phyloP scores from a whole-genome alignment of 2,888 invertebrate genomes.

The Charanyca ferruginea region DNA sequence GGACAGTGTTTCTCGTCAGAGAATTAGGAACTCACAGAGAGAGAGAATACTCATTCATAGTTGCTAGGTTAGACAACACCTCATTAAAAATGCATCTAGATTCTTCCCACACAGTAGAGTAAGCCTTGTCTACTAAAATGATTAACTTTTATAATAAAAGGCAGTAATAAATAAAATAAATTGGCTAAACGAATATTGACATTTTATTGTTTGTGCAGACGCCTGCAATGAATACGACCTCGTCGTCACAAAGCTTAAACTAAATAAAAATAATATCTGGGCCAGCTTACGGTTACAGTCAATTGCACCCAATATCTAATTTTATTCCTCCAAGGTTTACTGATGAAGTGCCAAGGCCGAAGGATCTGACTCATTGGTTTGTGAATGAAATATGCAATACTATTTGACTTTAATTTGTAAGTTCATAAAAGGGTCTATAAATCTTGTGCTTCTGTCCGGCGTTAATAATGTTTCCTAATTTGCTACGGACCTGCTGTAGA shows the following conservation, averaged over 20 bases:
- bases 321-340: conserved; percentile 56
- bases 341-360: conserved; percentile 49
- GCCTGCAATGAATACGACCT: conserved; percentile 67
- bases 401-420: conserved; percentile 46
- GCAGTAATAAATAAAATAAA: conserved; percentile 47
- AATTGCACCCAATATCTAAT: conserved; percentile 64
- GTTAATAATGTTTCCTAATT: conserved; percentile 19
- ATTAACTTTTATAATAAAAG: conserved; percentile 25
- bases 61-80: background rate
- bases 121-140: conserved; percentile 9
- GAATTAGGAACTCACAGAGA: background rate
- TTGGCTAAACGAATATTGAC: conserved; percentile 69
- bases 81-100: conserved; percentile 17
- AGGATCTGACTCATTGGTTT: conserved; percentile 44
- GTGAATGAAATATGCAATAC: conserved; percentile 50
- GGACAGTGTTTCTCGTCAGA: background rate
- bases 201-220: conserved; percentile 66
- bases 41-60: background rate
- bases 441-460: conserved; percentile 29
- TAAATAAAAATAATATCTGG: conserved; percentile 57
- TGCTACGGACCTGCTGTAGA: background rate
- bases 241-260: conserved; percentile 51
- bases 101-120: background rate
- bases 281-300: conserved; percentile 59
- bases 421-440: conserved; percentile 47